phyloP scores from a whole-genome alignment of 2,797 vertebrate species.

The Propithecus perrieri region DNA sequence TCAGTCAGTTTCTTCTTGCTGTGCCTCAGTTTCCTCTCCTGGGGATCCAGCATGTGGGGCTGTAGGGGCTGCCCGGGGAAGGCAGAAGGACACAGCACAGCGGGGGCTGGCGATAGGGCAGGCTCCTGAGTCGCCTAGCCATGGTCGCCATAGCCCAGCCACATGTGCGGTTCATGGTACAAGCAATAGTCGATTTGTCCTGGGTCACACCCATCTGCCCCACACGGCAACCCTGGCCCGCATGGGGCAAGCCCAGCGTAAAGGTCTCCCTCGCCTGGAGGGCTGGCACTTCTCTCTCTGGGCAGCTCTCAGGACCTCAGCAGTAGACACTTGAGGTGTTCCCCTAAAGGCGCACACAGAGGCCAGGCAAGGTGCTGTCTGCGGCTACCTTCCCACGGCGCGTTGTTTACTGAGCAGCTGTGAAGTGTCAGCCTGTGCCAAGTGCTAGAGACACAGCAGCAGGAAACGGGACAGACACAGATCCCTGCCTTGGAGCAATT shows the following conservation, averaged over 20 bases:
- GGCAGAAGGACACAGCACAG: not conserved
- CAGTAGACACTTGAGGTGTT: not conserved
- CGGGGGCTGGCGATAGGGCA: not conserved
- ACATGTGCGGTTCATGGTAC: fast-evolving
- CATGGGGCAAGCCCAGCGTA: fast-evolving
- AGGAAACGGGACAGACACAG: not conserved
- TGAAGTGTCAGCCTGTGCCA: not conserved
- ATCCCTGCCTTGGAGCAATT: not conserved
- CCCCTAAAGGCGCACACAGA: not conserved
- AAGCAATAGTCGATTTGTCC: not conserved
- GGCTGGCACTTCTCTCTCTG: not conserved
- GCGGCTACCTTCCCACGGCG: not conserved
- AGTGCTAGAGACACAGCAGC: not conserved
- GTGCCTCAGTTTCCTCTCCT: not conserved
- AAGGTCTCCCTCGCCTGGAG: not conserved
- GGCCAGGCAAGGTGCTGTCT: not conserved
- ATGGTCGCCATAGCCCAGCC: not conserved
- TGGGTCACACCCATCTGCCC: not conserved
- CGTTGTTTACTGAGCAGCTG: not conserved
- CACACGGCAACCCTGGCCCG: not conserved
- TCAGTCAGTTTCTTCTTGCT: not conserved
- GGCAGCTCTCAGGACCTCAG: not conserved
- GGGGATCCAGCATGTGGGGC: not conserved
- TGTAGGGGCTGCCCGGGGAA: not conserved
- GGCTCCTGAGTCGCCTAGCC: too few relatives aligned